Conservation (phyloP, 2,888 invertebrate genomes). For the Eupithecia centaureata region DNA sequence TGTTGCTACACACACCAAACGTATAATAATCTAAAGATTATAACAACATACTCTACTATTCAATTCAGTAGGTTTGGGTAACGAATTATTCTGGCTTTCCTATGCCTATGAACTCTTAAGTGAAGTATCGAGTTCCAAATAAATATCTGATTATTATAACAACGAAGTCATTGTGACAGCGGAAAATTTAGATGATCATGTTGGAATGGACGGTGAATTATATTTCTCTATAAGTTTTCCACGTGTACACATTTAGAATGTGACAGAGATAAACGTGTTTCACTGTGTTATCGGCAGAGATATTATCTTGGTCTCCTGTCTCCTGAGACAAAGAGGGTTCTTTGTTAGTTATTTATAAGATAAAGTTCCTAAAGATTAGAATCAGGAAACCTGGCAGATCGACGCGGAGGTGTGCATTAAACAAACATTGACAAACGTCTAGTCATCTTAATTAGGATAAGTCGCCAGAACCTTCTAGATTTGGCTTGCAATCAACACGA, state of each 20-base stretch:
- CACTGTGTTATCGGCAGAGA: neutral
- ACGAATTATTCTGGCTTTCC: neutral
- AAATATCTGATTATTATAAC: neutral
- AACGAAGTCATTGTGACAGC: neutral
- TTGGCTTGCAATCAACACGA: slow-evolving; percentile 35
- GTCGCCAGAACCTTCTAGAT: slow-evolving; percentile 31
- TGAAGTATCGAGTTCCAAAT: neutral
- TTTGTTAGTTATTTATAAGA: neutral
- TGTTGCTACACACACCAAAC: neutral
- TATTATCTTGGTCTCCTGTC: neutral
- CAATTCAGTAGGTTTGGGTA: neutral
- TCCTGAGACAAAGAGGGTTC: neutral
- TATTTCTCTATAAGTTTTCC: neutral
- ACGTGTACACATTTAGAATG: neutral
- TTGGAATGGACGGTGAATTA: neutral
- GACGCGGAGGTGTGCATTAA: neutral
- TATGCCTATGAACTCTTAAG: neutral
- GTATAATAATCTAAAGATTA: neutral
- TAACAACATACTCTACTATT: neutral
- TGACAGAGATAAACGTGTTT: neutral
- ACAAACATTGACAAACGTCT: neutral
- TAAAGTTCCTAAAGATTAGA: neutral
- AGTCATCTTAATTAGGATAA: neutral
- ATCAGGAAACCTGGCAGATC: neutral
- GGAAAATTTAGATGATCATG: neutral